phyloP scores from a whole-genome alignment of 2,888 invertebrate species.

The Plutella xylostella region DNA sequence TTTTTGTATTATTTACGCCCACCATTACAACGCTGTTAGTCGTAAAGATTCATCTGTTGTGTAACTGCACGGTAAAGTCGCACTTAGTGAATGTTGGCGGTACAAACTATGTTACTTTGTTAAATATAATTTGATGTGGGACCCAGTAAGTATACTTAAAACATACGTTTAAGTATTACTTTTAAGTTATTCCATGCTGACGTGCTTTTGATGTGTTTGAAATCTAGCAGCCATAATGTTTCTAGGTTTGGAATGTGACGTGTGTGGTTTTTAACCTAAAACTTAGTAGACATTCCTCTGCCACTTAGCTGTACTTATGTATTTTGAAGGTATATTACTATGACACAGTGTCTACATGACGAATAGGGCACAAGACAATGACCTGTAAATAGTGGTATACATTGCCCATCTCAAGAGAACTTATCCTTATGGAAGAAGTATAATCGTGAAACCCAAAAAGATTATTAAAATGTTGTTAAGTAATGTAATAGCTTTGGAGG shows the following conservation, averaged over 20 bases:
- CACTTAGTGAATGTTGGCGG: constrained; percentile 62
- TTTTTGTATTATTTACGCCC: constrained; percentile 31
- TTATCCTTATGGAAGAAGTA: too few species aligned
- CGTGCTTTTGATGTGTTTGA: constrained; percentile 43
- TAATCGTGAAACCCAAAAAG: too few species aligned
- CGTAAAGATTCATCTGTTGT: constrained; percentile 23
- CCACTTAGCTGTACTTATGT: constrained; percentile 7
- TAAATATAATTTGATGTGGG: constrained; percentile 51
- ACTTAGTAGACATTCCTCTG: constrained; percentile 39
- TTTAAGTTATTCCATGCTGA: constrained; percentile 61
- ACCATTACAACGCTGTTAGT: constrained; percentile 15
- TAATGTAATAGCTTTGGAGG: too few species aligned
- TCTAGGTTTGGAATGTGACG: constrained; percentile 17
- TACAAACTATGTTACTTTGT: constrained; percentile 39
- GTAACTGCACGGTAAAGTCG: constrained; percentile 34
- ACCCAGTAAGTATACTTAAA: constrained; percentile 58
- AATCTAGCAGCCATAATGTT: not conserved
- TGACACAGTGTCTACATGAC: too few species aligned
- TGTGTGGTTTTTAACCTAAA: constrained; percentile 23
- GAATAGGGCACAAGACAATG: too few species aligned
- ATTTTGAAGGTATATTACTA: constrained; percentile 19
- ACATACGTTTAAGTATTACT: constrained; percentile 56
- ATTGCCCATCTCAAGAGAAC: too few species aligned
- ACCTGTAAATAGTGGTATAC: too few species aligned
- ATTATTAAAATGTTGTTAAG: too few species aligned